A percentile compares a stretch with the other conserved stretches of the same genome.
Evolutionary conservation across 2,113 vertebrate genomes (phyloP).

Genomic region (Lycaon pictus): DNA sequence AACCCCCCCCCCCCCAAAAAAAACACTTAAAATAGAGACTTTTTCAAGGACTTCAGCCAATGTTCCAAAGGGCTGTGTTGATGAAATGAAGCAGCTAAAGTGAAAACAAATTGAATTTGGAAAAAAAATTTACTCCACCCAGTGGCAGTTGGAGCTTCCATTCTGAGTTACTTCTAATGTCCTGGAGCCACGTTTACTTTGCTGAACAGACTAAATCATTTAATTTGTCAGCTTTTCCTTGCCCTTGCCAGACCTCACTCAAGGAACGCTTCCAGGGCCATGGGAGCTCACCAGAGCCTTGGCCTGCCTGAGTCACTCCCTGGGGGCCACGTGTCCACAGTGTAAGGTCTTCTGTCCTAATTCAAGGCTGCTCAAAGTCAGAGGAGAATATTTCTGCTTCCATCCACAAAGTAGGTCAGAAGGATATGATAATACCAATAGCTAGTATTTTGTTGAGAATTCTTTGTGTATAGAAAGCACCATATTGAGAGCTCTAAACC

Average conservation of each 20-base stretch:
- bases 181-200: constrained; percentile 71
- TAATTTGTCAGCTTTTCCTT: constrained; percentile 65
- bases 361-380: neutral
- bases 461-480: neutral
- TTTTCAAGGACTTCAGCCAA: constrained; percentile 78
- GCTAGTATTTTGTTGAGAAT: neutral
- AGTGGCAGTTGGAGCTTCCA: constrained; percentile 75
- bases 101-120: constrained; percentile 82
- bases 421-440: neutral
- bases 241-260: constrained; percentile 68
- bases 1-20: too few species aligned
- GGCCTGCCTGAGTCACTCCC: constrained; percentile 40
- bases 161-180: constrained; percentile 74
- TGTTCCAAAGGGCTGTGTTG: constrained; percentile 77
- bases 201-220: constrained; percentile 76
- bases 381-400: neutral
- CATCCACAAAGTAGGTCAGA: neutral
- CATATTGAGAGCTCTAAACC: neutral
- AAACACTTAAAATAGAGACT: constrained; percentile 15
- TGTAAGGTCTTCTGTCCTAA: neutral
- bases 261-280: constrained; percentile 55
- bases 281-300: constrained; percentile 5
- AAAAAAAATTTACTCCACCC: constrained; percentile 74
- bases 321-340: neutral
- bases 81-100: constrained; percentile 79